phyloP scores from a whole-genome alignment of 2,888 invertebrate species.

The Drosophila quinaria region DNA sequence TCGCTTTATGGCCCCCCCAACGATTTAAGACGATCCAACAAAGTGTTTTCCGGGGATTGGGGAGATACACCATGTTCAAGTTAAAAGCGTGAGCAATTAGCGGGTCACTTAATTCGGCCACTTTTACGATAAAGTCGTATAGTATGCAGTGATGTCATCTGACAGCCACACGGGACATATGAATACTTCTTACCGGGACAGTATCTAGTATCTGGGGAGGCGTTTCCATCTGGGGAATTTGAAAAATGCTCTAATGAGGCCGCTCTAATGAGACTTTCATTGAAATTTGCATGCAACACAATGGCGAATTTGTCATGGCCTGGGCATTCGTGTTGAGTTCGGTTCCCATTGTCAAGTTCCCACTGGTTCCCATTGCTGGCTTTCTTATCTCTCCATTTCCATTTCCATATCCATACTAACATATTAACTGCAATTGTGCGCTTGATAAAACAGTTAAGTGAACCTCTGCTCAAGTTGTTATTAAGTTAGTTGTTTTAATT shows the following conservation, averaged over 20 bases:
- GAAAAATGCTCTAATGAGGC: conserved; percentile 39
- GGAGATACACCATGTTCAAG: conserved; percentile 1
- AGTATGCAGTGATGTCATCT: conserved; percentile 64
- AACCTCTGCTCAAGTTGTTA: conserved; percentile 10
- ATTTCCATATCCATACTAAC: conserved; percentile 24
- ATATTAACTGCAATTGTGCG: conserved; percentile 26
- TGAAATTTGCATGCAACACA: conserved; percentile 67
- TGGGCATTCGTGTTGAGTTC: conserved; percentile 16
- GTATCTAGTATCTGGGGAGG: not conserved
- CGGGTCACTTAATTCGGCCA: conserved; percentile 60
- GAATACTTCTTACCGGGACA: not conserved
- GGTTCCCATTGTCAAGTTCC: conserved; percentile 43
- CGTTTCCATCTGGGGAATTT: conserved; percentile 41
- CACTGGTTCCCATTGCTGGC: conserved; percentile 46
- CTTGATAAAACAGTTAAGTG: conserved; percentile 30
- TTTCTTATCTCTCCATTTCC: conserved; percentile 14
- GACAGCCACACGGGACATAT: not conserved
- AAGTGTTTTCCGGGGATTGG: conserved; percentile 45
- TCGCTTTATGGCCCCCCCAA: conserved; percentile 48
- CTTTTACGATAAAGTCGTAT: conserved; percentile 47
- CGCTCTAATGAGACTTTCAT: conserved; percentile 42
- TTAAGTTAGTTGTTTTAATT: conserved; percentile 4
- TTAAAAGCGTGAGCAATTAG: conserved; percentile 68
- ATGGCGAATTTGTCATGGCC: conserved; percentile 49
- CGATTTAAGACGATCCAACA: conserved; percentile 61